phyloP scores from a whole-genome alignment of 2,113 vertebrate species.

The Poeciliopsis turrubarensis region DNA sequence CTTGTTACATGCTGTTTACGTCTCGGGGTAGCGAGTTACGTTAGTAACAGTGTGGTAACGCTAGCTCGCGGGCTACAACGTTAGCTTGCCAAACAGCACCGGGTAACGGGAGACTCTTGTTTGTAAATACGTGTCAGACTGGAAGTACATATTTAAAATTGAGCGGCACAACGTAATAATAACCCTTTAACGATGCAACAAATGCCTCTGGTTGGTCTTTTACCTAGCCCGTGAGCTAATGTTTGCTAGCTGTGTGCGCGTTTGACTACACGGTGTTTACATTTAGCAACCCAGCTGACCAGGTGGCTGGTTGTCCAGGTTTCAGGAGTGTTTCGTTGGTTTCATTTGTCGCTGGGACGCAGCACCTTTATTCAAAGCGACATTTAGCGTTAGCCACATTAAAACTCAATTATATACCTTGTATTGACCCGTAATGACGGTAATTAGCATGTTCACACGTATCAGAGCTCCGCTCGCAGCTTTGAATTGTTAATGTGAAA shows the following conservation, averaged over 20 bases:
- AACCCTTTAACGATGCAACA: conserved; percentile 8
- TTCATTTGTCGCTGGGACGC: neutral
- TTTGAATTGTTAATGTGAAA: neutral
- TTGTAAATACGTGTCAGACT: conserved; percentile 36
- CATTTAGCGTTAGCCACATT: neutral
- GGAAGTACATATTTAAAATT: conserved; percentile 11
- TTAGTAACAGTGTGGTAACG: conserved; percentile 51
- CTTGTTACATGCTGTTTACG: conserved; percentile 71
- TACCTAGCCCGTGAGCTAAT: conserved; percentile 59
- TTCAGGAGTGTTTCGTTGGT: conserved; percentile 15
- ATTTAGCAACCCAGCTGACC: conserved; percentile 57
- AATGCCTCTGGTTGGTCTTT: conserved; percentile 26
- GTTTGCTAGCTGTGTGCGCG: conserved; percentile 73
- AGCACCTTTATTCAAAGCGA: neutral
- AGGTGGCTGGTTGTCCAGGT: conserved; percentile 18
- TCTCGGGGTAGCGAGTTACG: conserved; percentile 49
- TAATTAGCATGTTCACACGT: too few relatives aligned
- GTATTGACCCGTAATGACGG: neutral
- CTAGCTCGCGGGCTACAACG: conserved; percentile 62
- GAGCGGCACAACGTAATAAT: conserved; percentile 33
- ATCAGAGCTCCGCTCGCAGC: neutral
- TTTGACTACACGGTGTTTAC: conserved; percentile 74
- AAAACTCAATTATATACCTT: neutral
- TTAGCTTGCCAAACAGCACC: conserved; percentile 70
- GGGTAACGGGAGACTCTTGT: conserved; percentile 71